Percentiles rank a stretch among this genome's conserved stretches.
Evolutionary conservation across 1,140 invertebrate species (phyloP).

Genomic region (Gonioctena quinquepunctata): DNA sequence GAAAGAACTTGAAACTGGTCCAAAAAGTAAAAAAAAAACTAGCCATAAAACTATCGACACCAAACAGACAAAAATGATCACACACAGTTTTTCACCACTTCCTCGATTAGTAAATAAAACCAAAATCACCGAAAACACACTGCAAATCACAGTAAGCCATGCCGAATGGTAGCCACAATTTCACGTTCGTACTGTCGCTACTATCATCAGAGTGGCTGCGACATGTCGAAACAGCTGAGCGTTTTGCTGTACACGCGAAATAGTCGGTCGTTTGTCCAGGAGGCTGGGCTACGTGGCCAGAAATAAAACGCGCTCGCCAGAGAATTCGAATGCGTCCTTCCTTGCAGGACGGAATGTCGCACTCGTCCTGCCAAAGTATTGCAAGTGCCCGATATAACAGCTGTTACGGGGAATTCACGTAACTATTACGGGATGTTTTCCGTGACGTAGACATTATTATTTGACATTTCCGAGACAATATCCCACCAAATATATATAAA

Average conservation of each 20-base stretch:
- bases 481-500: too few species aligned
- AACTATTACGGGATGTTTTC: neutral
- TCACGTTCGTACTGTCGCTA: neutral
- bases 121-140: neutral
- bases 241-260: neutral
- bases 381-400: too few species aligned
- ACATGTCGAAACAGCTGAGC: conserved; percentile 39
- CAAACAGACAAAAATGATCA: too few species aligned
- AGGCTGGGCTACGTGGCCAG: neutral
- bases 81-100: neutral
- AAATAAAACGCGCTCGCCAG: conserved; percentile 8
- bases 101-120: neutral
- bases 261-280: neutral
- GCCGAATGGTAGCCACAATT: too few species aligned
- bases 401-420: neutral
- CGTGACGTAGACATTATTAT: too few species aligned
- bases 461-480: too few species aligned
- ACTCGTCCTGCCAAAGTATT: neutral
- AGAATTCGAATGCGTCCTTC: neutral
- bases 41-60: neutral
- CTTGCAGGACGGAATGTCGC: neutral
- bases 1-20: neutral
- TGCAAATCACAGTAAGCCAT: too few species aligned
- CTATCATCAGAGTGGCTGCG: conserved; percentile 23
- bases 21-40: neutral